A percentile compares a stretch with the other conserved stretches of the same genome.
phyloP scores from a whole-genome alignment of 2,888 invertebrate species.

The Andricus quercusramuli region DNA sequence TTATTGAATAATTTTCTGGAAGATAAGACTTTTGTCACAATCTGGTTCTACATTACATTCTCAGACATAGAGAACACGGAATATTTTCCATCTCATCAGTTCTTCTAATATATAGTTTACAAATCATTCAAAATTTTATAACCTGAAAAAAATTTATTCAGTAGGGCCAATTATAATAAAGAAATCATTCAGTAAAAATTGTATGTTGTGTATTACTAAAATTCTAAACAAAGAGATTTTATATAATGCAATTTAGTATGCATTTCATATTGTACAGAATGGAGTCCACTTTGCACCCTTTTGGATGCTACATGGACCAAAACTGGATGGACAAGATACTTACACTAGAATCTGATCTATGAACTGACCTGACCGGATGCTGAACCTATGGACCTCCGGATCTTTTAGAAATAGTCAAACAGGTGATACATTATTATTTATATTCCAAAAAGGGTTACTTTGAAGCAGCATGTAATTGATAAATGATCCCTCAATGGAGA shows the following conservation, averaged over 20 bases:
- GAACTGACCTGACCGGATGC: slow-evolving; percentile 67
- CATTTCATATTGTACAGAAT: background rate
- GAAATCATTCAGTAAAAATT: background rate
- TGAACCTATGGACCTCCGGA: slow-evolving; percentile 55
- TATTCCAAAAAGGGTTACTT: slow-evolving; percentile 3
- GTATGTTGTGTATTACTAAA: background rate
- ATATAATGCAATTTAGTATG: background rate
- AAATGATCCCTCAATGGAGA: background rate
- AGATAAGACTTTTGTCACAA: no score
- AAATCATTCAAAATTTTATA: no score
- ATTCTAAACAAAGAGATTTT: background rate
- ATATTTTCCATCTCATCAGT: no score
- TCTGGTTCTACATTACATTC: no score
- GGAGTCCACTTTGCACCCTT: background rate
- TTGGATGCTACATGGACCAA: slow-evolving; percentile 58
- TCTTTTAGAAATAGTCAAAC: slow-evolving; percentile 11
- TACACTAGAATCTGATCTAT: slow-evolving; percentile 66
- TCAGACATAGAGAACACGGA: no score
- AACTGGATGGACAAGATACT: slow-evolving; percentile 65
- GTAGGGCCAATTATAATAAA: no score
- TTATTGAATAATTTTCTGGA: no score
- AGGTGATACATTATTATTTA: slow-evolving; percentile 25
- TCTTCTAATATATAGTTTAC: no score
- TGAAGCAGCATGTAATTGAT: background rate
- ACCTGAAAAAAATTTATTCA: no score